Evolutionary conservation across 2,797 vertebrate species (phyloP).

Genomic region (Salmo trutta): DNA sequence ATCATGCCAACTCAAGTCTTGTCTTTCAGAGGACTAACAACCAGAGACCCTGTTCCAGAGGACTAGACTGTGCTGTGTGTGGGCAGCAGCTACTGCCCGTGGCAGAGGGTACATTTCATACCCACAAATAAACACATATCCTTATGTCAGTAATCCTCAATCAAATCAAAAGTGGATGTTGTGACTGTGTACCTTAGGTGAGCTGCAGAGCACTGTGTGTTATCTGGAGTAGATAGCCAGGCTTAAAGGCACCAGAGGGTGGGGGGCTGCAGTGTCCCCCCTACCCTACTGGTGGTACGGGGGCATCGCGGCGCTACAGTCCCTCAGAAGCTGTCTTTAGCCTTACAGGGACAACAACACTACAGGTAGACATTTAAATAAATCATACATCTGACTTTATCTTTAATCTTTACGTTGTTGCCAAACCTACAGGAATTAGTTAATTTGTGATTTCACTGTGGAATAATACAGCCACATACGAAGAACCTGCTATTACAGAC

Average conservation of each 20-base stretch:
- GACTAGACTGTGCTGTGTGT: neutral
- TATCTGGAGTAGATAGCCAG: neutral
- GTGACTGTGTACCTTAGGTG: neutral
- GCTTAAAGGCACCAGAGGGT: no score
- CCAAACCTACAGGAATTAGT: neutral
- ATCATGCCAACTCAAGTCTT: neutral
- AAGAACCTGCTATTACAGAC: neutral
- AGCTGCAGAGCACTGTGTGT: neutral
- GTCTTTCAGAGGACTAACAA: neutral
- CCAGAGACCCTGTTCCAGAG: neutral
- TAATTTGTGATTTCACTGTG: neutral
- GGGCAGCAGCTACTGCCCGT: neutral
- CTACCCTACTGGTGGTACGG: neutral
- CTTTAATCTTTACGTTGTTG: neutral
- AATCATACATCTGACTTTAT: neutral
- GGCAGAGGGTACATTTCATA: neutral
- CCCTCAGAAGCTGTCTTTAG: neutral
- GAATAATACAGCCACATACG: neutral
- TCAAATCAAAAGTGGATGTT: neutral
- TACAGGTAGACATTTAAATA: neutral
- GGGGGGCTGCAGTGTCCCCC: neutral
- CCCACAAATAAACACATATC: conserved; percentile 1
- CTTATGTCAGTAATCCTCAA: neutral
- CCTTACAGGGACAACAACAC: neutral
- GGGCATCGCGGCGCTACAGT: neutral